Conservation (phyloP, 2,797 vertebrate species). For the Geotrypetes seraphini region DNA sequence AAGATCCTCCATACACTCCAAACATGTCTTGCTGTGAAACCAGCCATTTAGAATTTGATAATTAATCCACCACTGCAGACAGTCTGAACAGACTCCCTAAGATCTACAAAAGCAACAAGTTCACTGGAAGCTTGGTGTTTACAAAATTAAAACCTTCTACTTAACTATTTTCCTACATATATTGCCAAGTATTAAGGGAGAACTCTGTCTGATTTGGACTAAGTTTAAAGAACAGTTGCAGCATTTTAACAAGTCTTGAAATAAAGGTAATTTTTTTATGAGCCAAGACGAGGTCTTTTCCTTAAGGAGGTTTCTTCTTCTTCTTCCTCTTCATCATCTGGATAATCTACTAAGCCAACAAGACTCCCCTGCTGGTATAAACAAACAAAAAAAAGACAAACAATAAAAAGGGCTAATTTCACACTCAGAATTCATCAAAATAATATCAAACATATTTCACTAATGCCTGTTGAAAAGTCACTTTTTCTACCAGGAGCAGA, state of each 20-base stretch:
- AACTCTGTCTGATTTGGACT: constrained; percentile 58
- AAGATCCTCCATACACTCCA: constrained; percentile 47
- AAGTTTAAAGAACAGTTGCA: constrained; percentile 58
- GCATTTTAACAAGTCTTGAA: constrained; percentile 51
- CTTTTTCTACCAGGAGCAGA: no score
- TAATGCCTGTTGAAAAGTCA: no score
- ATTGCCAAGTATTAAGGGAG: no score
- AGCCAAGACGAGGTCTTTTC: constrained; percentile 91
- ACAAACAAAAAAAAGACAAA: not conserved
- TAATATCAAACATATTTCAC: no score
- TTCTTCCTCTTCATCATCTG: constrained; percentile 94
- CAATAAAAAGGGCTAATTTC: not conserved
- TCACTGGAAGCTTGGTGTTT: constrained; percentile 55
- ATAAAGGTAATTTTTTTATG: constrained; percentile 60
- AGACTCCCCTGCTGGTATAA: constrained; percentile 66
- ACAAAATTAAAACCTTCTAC: constrained; percentile 61
- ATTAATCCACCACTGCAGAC: constrained; percentile 60
- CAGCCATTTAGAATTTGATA: constrained; percentile 72
- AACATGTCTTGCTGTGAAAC: constrained; percentile 55
- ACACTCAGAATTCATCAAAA: not conserved
- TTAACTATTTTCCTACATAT: constrained; percentile 51
- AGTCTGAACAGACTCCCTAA: constrained; percentile 64
- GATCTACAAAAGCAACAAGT: constrained; percentile 55
- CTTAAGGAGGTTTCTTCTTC: constrained; percentile 83
- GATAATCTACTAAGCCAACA: constrained; percentile 95